phyloP scores from a whole-genome alignment of 2,888 invertebrate genomes.

The Drosophila cognata region DNA sequence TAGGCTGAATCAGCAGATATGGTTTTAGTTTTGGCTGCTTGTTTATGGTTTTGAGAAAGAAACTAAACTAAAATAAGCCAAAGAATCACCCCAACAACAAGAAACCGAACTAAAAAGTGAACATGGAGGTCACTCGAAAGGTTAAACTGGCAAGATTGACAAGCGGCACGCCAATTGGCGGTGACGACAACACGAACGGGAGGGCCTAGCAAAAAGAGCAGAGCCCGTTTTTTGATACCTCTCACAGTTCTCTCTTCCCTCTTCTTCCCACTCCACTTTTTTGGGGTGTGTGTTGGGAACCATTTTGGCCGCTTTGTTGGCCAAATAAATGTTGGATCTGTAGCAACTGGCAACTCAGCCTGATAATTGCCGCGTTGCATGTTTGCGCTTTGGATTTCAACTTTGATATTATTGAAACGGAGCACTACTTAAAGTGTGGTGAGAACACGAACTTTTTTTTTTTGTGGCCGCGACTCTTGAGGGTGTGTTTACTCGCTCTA shows the following conservation, averaged over 20 bases:
- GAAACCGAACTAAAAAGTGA: constrained; percentile 49
- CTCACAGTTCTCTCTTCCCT: background rate
- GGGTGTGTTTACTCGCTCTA: constrained; percentile 50
- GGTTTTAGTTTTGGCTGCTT: constrained; percentile 1
- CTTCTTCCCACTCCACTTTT: background rate
- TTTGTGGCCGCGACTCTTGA: constrained; percentile 26
- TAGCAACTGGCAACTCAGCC: constrained; percentile 37
- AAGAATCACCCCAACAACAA: constrained; percentile 32
- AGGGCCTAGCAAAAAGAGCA: constrained; percentile 13
- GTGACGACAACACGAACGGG: constrained; percentile 43
- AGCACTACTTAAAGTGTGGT: constrained; percentile 38
- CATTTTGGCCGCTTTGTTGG: constrained; percentile 54
- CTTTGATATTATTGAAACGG: constrained; percentile 65
- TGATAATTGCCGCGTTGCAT: constrained; percentile 75
- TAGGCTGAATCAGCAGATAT: constrained; percentile 27
- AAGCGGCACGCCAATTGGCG: constrained; percentile 60
- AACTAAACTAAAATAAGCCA: constrained; percentile 7
- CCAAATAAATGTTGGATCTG: constrained; percentile 30
- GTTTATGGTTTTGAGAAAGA: background rate
- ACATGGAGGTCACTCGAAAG: constrained; percentile 72
- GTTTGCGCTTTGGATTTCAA: constrained; percentile 64
- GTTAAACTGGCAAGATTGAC: constrained; percentile 80
- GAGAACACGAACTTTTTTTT: constrained; percentile 59
- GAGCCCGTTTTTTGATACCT: background rate
- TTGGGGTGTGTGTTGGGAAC: constrained; percentile 49